These are phyloP conservation scores for Gobius niger DNA, from an alignment of 2,113 vertebrate genomes.

Conservation along the genomic window DNA sequence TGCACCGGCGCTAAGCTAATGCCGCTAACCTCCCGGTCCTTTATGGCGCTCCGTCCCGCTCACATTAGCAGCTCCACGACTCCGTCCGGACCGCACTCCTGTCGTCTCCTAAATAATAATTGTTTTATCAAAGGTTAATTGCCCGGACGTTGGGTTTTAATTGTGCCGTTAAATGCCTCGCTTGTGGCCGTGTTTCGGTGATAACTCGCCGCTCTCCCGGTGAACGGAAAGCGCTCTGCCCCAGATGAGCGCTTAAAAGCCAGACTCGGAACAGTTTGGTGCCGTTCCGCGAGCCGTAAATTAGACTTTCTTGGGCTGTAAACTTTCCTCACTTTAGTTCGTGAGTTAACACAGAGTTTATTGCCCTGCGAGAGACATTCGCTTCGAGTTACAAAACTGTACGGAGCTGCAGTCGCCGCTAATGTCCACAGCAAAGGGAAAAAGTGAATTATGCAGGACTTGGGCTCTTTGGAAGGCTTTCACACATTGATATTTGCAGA, in stretches of 20 bases:
- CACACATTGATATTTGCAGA: too few relatives aligned
- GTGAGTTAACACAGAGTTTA: not conserved
- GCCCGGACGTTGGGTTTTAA: conserved; percentile 77
- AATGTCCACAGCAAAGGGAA: not conserved
- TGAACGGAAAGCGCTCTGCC: conserved; percentile 57
- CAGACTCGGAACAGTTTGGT: conserved; percentile 1
- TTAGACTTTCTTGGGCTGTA: conserved; percentile 16
- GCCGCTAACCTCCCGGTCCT: conserved; percentile 58
- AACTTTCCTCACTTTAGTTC: conserved; percentile 7
- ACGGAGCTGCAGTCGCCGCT: not conserved
- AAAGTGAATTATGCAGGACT: too few relatives aligned
- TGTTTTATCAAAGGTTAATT: conserved; percentile 82
- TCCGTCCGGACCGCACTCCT: conserved; percentile 73
- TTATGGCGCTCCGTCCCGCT: conserved; percentile 59
- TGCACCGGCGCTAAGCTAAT: conserved; percentile 64
- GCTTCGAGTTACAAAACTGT: not conserved
- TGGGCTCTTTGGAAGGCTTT: too few relatives aligned
- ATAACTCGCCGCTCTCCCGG: conserved; percentile 64
- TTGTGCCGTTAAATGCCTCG: conserved; percentile 72
- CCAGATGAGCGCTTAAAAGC: conserved; percentile 53
- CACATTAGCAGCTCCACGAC: conserved; percentile 71
- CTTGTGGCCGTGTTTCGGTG: conserved; percentile 59
- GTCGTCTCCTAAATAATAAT: conserved; percentile 77
- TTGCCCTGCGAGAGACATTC: not conserved
- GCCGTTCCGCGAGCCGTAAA: conserved; percentile 30